phyloP scores from a whole-genome alignment of 2,888 invertebrate species.

The Globia sparganii region DNA sequence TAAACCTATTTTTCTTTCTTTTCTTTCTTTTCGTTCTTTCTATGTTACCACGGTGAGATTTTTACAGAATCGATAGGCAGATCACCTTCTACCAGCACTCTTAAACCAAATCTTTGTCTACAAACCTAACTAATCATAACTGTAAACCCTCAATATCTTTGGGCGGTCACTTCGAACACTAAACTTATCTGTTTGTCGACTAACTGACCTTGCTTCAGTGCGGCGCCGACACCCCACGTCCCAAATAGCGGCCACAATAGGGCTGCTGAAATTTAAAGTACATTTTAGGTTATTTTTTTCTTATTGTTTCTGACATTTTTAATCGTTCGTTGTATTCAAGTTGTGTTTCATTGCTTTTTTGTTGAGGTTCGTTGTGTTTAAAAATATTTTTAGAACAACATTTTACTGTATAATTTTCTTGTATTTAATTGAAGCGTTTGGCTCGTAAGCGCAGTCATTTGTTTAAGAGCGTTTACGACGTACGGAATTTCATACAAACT shows the following conservation, averaged over 20 bases:
- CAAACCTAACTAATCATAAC: conserved; percentile 32
- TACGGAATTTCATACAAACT: too few relatives aligned
- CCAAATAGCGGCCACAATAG: conserved; percentile 40
- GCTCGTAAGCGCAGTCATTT: neutral
- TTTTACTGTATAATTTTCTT: neutral
- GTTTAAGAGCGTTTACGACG: too few relatives aligned
- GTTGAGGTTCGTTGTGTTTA: neutral
- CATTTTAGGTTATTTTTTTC: neutral
- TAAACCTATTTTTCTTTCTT: too few relatives aligned
- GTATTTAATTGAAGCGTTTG: neutral
- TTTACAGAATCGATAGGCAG: too few relatives aligned
- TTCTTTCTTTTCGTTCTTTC: too few relatives aligned
- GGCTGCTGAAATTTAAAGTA: conserved; percentile 34
- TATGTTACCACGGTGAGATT: too few relatives aligned
- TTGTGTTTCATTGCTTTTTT: neutral
- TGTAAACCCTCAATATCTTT: conserved; percentile 33
- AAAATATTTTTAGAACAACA: neutral
- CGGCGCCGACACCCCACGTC: conserved; percentile 30
- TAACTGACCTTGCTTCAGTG: conserved; percentile 61
- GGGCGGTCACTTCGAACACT: conserved; percentile 34
- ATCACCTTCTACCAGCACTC: neutral
- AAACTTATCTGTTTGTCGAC: conserved; percentile 59
- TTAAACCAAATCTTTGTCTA: conserved; percentile 19
- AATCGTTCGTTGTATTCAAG: neutral
- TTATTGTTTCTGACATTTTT: conserved; percentile 6